Evolutionary conservation across 2,797 vertebrate species (phyloP).

Genomic region (Gastrophryne carolinensis): DNA sequence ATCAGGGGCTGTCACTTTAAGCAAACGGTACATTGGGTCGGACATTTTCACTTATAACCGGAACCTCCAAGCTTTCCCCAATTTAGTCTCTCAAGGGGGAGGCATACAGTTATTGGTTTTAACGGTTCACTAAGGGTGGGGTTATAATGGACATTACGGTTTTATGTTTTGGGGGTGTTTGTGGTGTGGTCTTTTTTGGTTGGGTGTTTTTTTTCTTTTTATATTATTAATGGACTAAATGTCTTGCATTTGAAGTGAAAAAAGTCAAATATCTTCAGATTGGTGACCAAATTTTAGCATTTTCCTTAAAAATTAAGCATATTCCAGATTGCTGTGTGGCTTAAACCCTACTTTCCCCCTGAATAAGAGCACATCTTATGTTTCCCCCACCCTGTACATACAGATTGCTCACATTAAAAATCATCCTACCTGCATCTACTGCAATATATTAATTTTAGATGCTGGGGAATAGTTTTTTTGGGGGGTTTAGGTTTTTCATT

Average conservation of each 20-base stretch:
- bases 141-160: too few relatives aligned
- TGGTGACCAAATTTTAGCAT: neutral
- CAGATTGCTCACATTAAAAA: too few relatives aligned
- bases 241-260: constrained; percentile 16
- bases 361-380: too few relatives aligned
- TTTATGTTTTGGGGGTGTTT: constrained; percentile 9
- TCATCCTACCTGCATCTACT: too few relatives aligned
- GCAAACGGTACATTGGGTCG: neutral
- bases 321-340: neutral
- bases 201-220: neutral
- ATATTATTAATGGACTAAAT: neutral
- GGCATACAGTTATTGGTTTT: constrained; percentile 24
- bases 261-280: neutral
- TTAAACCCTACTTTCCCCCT: too few relatives aligned
- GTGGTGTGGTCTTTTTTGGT: constrained; percentile 5
- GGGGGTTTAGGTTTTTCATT: too few relatives aligned
- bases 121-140: too few relatives aligned
- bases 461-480: too few relatives aligned
- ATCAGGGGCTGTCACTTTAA: neutral
- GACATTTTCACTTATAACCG: neutral
- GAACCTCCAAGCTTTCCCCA: neutral
- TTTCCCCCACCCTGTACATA: too few relatives aligned
- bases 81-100: constrained; percentile 1
- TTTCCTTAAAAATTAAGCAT: neutral
- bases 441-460: too few relatives aligned